These are phyloP conservation scores for Sitobion miscanthi DNA, from an alignment of 1,140 invertebrate genomes.

Conservation along the genomic window DNA sequence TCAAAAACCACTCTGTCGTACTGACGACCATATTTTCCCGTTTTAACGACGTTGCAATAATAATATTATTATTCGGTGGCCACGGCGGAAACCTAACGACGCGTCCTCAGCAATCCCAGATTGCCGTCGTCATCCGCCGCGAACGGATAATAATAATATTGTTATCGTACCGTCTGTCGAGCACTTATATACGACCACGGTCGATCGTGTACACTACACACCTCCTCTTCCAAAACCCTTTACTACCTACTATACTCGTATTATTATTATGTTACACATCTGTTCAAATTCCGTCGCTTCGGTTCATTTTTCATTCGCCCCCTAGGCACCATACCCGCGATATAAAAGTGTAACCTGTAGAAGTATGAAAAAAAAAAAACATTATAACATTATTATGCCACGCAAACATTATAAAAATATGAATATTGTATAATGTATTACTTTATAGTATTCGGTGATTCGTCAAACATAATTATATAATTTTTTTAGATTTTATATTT, in stretches of 20 bases:
- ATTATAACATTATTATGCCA: no score
- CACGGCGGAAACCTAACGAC: not conserved
- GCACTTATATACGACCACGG: not conserved
- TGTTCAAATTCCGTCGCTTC: not conserved
- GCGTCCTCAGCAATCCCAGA: not conserved
- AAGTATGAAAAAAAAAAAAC: not conserved
- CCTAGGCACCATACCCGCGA: not conserved
- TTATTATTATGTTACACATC: not conserved
- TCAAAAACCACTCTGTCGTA: not conserved
- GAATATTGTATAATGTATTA: no score
- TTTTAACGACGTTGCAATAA: not conserved
- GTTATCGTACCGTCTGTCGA: not conserved
- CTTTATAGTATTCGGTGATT: no score
- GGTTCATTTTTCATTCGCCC: not conserved
- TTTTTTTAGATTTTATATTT: no score
- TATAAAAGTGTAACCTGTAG: not conserved
- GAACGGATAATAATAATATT: not conserved
- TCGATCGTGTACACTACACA: not conserved
- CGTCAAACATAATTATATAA: no score
- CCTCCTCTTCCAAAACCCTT: not conserved
- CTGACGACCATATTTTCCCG: not conserved
- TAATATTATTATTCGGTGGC: not conserved
- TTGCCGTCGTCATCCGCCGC: not conserved
- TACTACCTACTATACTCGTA: no score
- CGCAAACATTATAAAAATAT: no score